Evolutionary conservation across 2,113 vertebrate genomes (phyloP), one percentile per base, ranked within the genome.

Genomic region (Hirundichthys speculiger): DNA sequence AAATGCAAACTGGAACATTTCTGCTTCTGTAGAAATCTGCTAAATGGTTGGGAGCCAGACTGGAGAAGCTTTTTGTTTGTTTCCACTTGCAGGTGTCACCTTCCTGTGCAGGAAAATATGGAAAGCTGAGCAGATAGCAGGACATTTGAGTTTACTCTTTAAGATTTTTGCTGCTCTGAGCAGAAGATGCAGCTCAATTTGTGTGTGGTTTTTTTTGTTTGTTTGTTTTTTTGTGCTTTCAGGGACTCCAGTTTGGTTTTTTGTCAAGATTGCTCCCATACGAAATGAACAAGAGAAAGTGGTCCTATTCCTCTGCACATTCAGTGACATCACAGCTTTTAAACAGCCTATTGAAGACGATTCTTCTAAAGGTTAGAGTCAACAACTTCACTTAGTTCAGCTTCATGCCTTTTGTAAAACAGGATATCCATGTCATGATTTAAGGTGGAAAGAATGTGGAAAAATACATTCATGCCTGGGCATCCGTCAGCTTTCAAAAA

Each of bases 201-300:
- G 27, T 64, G n/a, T n/a, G n/a, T n/a, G n/a, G n/a, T n/a, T n/a
- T n/a, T n/a, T n/a, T n/a, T n/a, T n/a, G n/a, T n/a, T n/a, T n/a
- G n/a, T n/a, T n/a, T 79, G 76, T 82, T 90, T 13, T 84, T 84
- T 83, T 90, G 69, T 81, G 10, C 66, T 89, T 91, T 68, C 89
- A 99, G 98, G 97, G 86, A 99, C 95, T 57, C 98, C 98, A 27
- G 96, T 99, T 78, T 99, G 98, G 98, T 99, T 99, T 90, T 99
- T 98, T 89, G 94, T 99, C 90, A 98, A 99, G 93, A 99, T 98
- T 27, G 98, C 98, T 82, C 98, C 98, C 2, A 99, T 99, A 88
- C 94, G 96, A 83, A 99, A 99, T 0, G 97, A 99, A 78, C 96
- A 99, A 83, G 98, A 99, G 80, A 99, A 99, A 89, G 98, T 99